phyloP scores from a whole-genome alignment of 1,140 invertebrate genomes.

The Acyrthosiphon pisum region DNA sequence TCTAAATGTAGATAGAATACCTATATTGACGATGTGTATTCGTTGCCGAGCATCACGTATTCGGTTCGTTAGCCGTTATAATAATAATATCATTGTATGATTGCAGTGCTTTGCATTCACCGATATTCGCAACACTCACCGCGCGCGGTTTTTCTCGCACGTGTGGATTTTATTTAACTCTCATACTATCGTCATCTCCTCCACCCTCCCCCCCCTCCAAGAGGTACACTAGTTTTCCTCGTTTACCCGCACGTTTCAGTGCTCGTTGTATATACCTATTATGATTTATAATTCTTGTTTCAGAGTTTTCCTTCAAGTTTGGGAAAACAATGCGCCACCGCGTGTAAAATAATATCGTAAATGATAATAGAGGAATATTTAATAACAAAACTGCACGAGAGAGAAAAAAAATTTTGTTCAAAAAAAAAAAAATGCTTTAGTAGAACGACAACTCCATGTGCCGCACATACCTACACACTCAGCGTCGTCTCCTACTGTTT shows the following conservation, averaged over 20 bases:
- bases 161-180: not conserved
- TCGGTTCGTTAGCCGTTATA: not conserved
- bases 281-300: conserved; percentile 4
- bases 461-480: not conserved
- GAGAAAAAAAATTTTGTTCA: no score
- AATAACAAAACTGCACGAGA: not conserved
- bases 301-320: not conserved
- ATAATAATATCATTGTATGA: not conserved
- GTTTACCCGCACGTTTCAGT: not conserved
- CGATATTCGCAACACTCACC: not conserved
- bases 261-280: not conserved
- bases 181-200: no score
- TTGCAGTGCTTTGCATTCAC: not conserved
- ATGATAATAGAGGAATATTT: conserved; percentile 23
- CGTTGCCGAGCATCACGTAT: not conserved
- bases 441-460: not conserved
- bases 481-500: not conserved
- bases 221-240: not conserved
- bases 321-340: not conserved
- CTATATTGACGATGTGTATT: not conserved
- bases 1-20: no score
- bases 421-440: not conserved
- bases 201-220: no score
- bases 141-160: not conserved
- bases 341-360: not conserved